Evolutionary conservation across 1,140 invertebrate species (phyloP).

Genomic region (Schlechtendalia chinensis): DNA sequence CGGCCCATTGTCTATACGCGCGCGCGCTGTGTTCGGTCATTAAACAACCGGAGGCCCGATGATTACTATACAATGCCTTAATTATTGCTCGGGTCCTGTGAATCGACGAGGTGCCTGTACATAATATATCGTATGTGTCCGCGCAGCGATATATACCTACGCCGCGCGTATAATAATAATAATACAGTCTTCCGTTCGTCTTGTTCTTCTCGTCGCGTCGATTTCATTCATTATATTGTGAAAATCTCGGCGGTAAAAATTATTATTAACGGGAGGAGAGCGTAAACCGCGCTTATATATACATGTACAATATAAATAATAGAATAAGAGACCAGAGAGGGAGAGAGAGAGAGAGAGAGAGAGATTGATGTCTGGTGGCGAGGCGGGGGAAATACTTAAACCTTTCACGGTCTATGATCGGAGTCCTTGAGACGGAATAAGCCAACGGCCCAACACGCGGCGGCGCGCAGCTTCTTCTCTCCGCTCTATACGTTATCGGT

Average conservation of each 20-base stretch:
- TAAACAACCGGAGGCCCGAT: conserved; percentile 48
- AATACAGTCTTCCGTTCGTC: background rate
- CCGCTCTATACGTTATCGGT: background rate
- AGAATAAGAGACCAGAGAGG: background rate
- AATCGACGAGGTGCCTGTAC: background rate
- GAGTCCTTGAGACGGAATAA: conserved; percentile 43
- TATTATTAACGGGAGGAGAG: conserved; percentile 13
- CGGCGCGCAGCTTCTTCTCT: background rate
- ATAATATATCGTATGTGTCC: background rate
- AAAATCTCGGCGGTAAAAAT: conserved; percentile 30
- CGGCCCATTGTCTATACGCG: background rate
- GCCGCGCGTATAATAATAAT: background rate
- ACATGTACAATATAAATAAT: background rate
- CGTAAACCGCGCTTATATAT: background rate
- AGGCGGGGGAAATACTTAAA: background rate
- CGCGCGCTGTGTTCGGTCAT: conserved; percentile 14
- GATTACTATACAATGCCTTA: conserved; percentile 49
- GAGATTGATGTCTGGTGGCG: background rate
- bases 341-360: background rate
- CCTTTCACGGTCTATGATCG: conserved; percentile 44
- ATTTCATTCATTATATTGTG: conserved; percentile 29
- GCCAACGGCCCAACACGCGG: conserved; percentile 12
- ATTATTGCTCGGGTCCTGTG: conserved; percentile 36
- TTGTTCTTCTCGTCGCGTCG: background rate
- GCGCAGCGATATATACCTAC: background rate